Conservation (phyloP, 2,113 vertebrate species). For the Lasiurus borealis region DNA sequence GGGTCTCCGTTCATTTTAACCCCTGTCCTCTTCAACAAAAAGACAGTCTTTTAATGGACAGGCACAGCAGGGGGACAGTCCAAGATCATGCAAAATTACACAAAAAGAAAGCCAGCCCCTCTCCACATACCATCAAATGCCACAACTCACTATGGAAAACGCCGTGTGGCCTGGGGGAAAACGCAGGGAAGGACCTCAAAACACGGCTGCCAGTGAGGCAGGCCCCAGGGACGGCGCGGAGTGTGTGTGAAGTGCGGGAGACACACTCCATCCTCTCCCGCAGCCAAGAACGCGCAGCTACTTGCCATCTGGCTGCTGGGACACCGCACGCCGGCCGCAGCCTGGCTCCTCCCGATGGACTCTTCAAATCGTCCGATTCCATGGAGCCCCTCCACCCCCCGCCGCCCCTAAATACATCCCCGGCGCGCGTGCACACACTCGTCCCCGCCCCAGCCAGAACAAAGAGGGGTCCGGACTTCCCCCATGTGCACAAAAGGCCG, state of each 20-base stretch:
- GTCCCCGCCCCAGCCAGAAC: conserved; percentile 29
- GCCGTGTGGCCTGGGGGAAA: neutral
- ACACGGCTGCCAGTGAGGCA: neutral
- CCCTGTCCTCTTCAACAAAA: conserved; percentile 90
- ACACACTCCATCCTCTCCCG: neutral
- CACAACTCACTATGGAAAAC: neutral
- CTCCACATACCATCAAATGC: neutral
- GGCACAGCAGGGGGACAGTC: conserved; percentile 63
- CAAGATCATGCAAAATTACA: conserved; percentile 81
- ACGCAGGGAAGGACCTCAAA: neutral
- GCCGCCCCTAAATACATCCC: neutral
- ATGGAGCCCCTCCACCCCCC: neutral
- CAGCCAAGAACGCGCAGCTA: neutral
- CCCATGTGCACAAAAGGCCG: conserved; percentile 32
- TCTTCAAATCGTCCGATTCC: neutral
- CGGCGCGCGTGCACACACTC: conserved; percentile 42
- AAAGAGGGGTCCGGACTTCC: conserved; percentile 63
- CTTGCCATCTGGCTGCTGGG: neutral
- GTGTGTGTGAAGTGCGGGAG: neutral
- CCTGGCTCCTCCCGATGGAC: neutral
- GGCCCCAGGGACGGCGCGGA: neutral
- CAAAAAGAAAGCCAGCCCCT: conserved; percentile 33
- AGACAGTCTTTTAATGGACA: conserved; percentile 87
- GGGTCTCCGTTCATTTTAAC: conserved; percentile 96
- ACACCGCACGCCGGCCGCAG: conserved; percentile 3